These are phyloP conservation scores for Tympanoctomys barrerae DNA, from an alignment of 2,797 vertebrate species.

Conservation along the genomic window DNA sequence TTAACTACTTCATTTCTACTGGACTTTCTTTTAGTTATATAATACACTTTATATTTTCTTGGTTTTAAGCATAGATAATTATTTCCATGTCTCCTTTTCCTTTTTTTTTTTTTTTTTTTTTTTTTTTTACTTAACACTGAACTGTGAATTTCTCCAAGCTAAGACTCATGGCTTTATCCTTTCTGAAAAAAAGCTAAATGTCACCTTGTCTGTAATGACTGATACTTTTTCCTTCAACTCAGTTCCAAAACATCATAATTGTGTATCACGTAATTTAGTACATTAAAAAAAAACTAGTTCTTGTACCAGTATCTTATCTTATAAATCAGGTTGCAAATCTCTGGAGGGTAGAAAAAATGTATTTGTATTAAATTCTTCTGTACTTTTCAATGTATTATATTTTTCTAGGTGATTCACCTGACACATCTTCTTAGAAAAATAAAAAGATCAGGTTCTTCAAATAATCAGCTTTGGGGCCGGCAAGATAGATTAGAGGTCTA, in stretches of 20 bases:
- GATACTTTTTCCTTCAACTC: slow-evolving; percentile 30
- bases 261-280: slow-evolving; percentile 7
- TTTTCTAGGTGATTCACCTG: background rate
- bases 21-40: slow-evolving; percentile 36
- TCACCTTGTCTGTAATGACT: background rate
- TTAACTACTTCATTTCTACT: background rate
- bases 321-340: slow-evolving; percentile 51
- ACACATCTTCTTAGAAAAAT: slow-evolving; percentile 43
- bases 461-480: background rate
- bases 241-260: slow-evolving; percentile 48
- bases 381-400: background rate
- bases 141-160: background rate
- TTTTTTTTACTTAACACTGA: background rate
- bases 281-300: slow-evolving; percentile 26
- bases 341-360: background rate
- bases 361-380: background rate
- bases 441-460: slow-evolving; percentile 20
- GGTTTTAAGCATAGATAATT: background rate
- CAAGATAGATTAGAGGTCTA: no score
- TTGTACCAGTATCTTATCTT: slow-evolving; percentile 9
- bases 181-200: slow-evolving; percentile 29
- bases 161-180: background rate
- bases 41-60: background rate
- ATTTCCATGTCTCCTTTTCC: background rate
- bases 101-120: background rate